Percentiles rank a stretch among this genome's conserved stretches.
Evolutionary conservation across 2,797 vertebrate genomes (phyloP).

Genomic region (Erethizon dorsatum): DNA sequence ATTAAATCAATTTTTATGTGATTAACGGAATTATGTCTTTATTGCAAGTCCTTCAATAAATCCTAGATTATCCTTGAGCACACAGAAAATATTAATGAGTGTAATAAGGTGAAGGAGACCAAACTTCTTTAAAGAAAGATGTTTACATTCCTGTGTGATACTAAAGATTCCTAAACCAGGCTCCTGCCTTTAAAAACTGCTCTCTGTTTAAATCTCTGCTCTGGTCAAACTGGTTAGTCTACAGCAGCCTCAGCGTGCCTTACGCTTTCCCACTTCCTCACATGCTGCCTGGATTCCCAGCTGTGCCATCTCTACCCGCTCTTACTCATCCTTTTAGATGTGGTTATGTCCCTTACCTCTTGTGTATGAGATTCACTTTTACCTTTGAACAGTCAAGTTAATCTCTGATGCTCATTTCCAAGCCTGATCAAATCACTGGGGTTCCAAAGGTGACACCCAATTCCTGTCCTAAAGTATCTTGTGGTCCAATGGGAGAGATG

Average conservation of each 20-base stretch:
- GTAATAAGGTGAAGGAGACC: background rate
- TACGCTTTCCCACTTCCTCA: background rate
- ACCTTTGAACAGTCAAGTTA: background rate
- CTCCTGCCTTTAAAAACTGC: background rate
- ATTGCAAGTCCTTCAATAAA: background rate
- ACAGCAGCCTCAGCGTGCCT: background rate
- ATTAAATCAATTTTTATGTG: background rate
- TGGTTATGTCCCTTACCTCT: background rate
- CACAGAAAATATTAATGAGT: background rate
- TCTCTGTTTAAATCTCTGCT: background rate
- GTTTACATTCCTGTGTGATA: background rate
- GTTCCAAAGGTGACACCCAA: rapidly evolving
- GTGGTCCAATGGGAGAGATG: background rate
- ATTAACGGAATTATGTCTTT: background rate
- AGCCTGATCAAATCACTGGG: background rate
- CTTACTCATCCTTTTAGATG: background rate
- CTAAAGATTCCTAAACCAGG: background rate
- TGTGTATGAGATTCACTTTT: background rate
- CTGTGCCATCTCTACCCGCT: background rate
- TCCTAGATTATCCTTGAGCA: background rate
- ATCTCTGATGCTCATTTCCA: background rate
- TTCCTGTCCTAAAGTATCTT: background rate
- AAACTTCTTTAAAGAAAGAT: background rate
- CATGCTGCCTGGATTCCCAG: too few relatives aligned
- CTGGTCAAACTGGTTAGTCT: background rate